Conservation (phyloP, 1,140 invertebrate genomes). For the Steinernema feltiae region DNA sequence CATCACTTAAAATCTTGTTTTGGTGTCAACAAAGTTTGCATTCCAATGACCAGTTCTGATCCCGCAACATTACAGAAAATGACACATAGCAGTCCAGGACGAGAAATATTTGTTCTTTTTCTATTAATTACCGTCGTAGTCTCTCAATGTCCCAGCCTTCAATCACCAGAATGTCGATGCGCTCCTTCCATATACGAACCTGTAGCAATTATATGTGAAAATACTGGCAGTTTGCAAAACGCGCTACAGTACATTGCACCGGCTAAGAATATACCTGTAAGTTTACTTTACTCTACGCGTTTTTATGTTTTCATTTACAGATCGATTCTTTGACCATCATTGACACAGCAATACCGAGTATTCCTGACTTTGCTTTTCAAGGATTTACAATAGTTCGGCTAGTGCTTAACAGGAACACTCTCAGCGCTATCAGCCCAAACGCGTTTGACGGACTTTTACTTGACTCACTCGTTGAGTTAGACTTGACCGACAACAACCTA, state of each 20-base stretch:
- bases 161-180: conserved; percentile 46
- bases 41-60: neutral
- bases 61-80: neutral
- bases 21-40: neutral
- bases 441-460: conserved; percentile 54
- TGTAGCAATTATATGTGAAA: conserved; percentile 57
- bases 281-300: conserved; percentile 15
- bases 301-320: conserved; percentile 39
- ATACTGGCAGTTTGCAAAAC: conserved; percentile 53
- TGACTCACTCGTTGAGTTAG: conserved; percentile 53
- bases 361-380: conserved; percentile 52
- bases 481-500: conserved; percentile 52
- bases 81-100: neutral
- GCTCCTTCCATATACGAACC: conserved; percentile 57
- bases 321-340: conserved; percentile 55
- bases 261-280: conserved; percentile 44
- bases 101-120: neutral
- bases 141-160: neutral
- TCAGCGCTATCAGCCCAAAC: conserved; percentile 44
- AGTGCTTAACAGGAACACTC: conserved; percentile 54
- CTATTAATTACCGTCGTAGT: neutral
- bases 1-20: neutral
- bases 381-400: conserved; percentile 54
- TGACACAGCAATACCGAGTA: conserved; percentile 49
- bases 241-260: conserved; percentile 46